phyloP scores from a whole-genome alignment of 2,797 vertebrate genomes.

The Glyptemys insculpta region DNA sequence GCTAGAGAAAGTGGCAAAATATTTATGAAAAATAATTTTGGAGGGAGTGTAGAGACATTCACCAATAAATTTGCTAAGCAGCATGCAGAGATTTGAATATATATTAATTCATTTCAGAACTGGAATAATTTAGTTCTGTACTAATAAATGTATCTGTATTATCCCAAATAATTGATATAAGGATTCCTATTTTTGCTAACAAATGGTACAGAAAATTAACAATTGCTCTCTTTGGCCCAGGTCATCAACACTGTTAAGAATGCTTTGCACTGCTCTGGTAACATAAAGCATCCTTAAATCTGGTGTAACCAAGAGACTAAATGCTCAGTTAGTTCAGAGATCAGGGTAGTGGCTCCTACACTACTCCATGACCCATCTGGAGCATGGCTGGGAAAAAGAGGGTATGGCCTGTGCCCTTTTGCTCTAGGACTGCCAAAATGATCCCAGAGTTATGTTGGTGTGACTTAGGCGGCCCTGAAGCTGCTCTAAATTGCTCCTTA shows the following conservation, averaged over 20 bases:
- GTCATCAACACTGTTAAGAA: background rate
- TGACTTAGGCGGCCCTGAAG: background rate
- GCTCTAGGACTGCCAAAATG: background rate
- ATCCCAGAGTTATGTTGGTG: background rate
- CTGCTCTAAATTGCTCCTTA: background rate
- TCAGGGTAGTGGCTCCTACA: background rate
- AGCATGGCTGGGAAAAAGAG: no score
- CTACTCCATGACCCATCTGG: background rate
- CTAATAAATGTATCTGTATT: background rate
- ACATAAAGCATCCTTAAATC: background rate
- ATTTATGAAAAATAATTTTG: slow-evolving; percentile 15
- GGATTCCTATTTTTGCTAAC: slow-evolving; percentile 41
- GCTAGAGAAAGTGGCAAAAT: background rate
- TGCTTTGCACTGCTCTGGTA: background rate
- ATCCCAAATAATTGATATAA: background rate
- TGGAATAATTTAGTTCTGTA: slow-evolving; percentile 12
- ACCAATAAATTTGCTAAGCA: background rate
- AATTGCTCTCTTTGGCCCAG: background rate
- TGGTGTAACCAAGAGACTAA: background rate
- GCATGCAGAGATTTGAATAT: slow-evolving; percentile 10
- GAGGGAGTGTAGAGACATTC: background rate
- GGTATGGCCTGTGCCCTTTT: background rate
- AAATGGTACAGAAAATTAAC: background rate
- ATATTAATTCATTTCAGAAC: background rate
- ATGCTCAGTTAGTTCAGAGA: background rate